Conservation (phyloP, 2,888 invertebrate genomes). For the Phortica magna region DNA sequence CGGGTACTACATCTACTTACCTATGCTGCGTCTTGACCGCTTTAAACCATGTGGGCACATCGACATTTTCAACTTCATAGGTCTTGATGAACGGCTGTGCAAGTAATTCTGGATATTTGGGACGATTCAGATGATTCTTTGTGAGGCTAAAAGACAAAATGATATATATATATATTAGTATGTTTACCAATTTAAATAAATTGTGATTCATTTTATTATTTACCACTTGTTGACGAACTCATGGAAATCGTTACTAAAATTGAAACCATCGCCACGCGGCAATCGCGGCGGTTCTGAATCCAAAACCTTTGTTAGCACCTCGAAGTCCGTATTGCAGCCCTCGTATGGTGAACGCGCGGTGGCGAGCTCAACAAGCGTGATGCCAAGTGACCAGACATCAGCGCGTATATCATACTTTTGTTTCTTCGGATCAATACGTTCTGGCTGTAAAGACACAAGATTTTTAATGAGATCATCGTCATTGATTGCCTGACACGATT, state of each 20-base stretch:
- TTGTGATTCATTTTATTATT: constrained; percentile 74
- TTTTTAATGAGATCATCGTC: too few species aligned
- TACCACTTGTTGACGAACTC: constrained; percentile 95
- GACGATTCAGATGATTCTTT: constrained; percentile 94
- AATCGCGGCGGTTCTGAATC: constrained; percentile 92
- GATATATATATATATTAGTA: not conserved
- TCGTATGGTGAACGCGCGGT: constrained; percentile 96
- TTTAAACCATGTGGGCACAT: constrained; percentile 92
- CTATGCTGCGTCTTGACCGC: constrained; percentile 78
- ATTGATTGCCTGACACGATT: too few species aligned
- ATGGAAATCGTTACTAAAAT: constrained; percentile 91
- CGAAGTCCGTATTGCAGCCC: constrained; percentile 98
- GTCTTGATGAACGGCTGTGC: constrained; percentile 92
- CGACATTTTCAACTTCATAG: constrained; percentile 84
- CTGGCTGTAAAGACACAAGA: constrained; percentile 84
- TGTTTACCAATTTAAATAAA: not conserved
- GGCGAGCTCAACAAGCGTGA: constrained; percentile 96
- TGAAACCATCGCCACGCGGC: constrained; percentile 83
- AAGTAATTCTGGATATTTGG: constrained; percentile 94
- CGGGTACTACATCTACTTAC: constrained; percentile 57
- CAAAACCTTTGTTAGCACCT: constrained; percentile 95
- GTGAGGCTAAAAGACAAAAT: constrained; percentile 83
- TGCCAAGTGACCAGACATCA: constrained; percentile 99
- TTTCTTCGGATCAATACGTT: constrained; percentile 95
- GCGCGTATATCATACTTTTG: constrained; percentile 99